Evolutionary conservation across 2,888 invertebrate species (phyloP).

Genomic region (Phania funesta): DNA sequence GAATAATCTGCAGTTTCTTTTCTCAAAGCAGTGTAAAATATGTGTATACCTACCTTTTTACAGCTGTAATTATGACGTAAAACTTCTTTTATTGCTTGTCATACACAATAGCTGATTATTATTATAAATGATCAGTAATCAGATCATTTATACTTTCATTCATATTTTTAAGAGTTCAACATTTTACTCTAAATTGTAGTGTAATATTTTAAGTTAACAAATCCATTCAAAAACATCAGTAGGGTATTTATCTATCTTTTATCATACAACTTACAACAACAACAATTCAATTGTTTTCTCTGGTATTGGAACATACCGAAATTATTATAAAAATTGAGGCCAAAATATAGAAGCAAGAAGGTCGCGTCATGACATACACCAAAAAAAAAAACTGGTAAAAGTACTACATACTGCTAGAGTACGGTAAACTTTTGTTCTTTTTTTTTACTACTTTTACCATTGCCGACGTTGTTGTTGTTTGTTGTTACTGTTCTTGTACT

Average conservation of each 20-base stretch:
- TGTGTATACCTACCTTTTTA: no score
- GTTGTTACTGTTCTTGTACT: constrained; percentile 3
- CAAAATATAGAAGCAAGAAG: constrained; percentile 55
- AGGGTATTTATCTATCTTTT: neutral
- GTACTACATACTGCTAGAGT: constrained; percentile 15
- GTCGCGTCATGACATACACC: constrained; percentile 63
- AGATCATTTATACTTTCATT: no score
- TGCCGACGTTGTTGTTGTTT: constrained; percentile 1
- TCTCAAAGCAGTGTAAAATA: no score
- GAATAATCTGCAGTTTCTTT: no score
- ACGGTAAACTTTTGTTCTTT: constrained; percentile 45
- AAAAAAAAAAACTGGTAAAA: constrained; percentile 56
- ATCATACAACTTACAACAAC: neutral
- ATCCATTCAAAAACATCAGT: neutral
- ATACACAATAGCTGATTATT: no score
- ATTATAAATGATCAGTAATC: no score
- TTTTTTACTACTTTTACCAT: neutral
- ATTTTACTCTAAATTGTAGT: no score
- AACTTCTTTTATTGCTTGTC: no score
- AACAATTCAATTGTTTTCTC: constrained; percentile 38
- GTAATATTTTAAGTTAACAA: no score
- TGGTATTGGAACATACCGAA: constrained; percentile 55
- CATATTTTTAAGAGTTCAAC: no score
- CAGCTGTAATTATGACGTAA: no score
- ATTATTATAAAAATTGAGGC: constrained; percentile 60